Percentiles rank a stretch among this genome's conserved stretches.
Evolutionary conservation across 2,113 vertebrate genomes (phyloP).

Genomic region (Oenanthe melanoleuca): DNA sequence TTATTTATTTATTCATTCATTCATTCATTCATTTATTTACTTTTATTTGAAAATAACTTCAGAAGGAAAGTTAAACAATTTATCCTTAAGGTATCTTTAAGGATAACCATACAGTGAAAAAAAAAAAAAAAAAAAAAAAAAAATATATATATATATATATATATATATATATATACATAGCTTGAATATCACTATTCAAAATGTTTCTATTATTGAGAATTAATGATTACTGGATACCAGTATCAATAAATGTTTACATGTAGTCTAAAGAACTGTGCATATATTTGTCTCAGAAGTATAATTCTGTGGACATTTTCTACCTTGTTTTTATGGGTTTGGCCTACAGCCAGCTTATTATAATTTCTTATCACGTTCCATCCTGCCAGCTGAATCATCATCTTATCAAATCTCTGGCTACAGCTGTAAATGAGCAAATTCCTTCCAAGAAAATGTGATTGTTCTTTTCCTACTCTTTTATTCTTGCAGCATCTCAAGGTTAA

Average conservation of each 20-base stretch:
- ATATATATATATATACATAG: not conserved
- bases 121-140: too few species aligned
- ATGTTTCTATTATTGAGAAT: not conserved
- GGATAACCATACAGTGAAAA: not conserved
- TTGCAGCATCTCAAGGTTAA: not conserved
- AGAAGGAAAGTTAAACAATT: not conserved
- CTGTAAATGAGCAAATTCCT: slow-evolving; percentile 27
- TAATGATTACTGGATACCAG: not conserved
- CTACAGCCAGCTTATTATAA: not conserved
- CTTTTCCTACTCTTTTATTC: not conserved
- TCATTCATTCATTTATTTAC: not conserved
- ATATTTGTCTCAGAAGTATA: not conserved
- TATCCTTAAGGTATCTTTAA: not conserved
- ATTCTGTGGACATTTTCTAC: not conserved
- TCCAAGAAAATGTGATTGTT: slow-evolving; percentile 30
- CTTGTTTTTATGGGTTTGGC: not conserved
- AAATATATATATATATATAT: too few species aligned
- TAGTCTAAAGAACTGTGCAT: not conserved
- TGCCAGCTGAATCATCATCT: slow-evolving; percentile 20
- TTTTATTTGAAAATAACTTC: not conserved
- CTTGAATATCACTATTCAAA: not conserved
- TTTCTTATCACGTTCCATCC: not conserved
- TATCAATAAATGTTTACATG: not conserved
- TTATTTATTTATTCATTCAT: not conserved
- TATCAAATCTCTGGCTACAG: slow-evolving; percentile 11